A percentile compares a stretch with the other conserved stretches of the same genome.
phyloP scores from a whole-genome alignment of 2,113 vertebrate species.

The Xenus cinereus region DNA sequence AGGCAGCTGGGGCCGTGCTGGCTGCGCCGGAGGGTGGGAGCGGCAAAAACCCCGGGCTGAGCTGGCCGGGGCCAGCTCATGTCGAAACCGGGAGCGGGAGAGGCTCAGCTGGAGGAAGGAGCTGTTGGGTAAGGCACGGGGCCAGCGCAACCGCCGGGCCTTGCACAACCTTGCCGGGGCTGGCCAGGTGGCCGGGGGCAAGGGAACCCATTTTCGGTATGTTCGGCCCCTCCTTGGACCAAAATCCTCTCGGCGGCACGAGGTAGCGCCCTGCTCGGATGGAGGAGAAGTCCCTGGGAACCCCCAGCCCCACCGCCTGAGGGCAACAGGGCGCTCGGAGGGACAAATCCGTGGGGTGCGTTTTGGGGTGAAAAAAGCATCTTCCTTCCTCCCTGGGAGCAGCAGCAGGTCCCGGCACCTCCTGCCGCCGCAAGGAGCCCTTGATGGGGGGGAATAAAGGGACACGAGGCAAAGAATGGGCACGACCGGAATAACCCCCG shows the following conservation, averaged over 20 bases:
- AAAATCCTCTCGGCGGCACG: rapidly evolving
- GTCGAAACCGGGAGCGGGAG: neutral
- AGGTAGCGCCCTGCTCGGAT: neutral
- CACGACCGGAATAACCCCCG: neutral
- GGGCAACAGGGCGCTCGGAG: neutral
- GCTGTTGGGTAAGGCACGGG: conserved; percentile 28
- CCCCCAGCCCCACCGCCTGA: rapidly evolving
- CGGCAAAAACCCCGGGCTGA: neutral
- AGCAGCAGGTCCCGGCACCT: neutral
- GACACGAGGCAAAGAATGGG: neutral
- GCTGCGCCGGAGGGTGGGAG: neutral
- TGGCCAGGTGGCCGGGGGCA: neutral
- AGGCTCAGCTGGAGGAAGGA: neutral
- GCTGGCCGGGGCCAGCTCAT: neutral
- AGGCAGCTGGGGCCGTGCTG: neutral
- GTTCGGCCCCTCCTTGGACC: neutral
- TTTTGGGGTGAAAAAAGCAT: neutral
- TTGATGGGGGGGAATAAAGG: too few relatives aligned
- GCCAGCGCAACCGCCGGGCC: neutral
- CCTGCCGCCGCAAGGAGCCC: neutral
- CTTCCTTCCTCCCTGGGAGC: neutral
- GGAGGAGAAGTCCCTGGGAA: neutral
- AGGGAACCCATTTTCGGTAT: rapidly evolving
- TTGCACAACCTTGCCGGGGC: neutral
- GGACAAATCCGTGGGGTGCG: rapidly evolving